Evolutionary conservation across 2,797 vertebrate species (phyloP).

Genomic region (Macrochelys suwanniensis): DNA sequence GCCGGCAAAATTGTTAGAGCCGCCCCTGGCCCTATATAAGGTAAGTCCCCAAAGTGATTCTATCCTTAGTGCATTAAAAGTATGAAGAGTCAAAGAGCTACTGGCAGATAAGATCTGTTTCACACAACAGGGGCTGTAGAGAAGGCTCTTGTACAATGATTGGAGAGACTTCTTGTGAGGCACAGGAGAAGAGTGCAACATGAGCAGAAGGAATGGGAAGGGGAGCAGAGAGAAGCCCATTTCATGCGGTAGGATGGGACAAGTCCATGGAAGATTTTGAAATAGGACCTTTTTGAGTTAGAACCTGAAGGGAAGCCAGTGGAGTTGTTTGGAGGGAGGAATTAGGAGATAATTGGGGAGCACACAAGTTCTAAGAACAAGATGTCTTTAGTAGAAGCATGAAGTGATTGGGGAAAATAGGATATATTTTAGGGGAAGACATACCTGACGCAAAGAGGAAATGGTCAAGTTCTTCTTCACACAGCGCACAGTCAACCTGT

Average conservation of each 20-base stretch:
- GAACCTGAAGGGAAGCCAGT: accelerated
- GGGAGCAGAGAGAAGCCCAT: neutral
- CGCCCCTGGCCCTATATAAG: neutral
- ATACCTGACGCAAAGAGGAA: neutral
- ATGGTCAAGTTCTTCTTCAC: neutral
- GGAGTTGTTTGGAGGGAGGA: neutral
- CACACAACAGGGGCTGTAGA: neutral
- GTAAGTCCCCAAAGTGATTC: neutral
- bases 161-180: neutral
- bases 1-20: too few relatives aligned
- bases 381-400: neutral
- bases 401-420: neutral
- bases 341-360: neutral
- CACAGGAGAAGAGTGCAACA: neutral
- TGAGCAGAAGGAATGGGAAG: neutral
- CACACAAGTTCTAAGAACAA: neutral
- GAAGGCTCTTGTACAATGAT: neutral
- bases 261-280: neutral
- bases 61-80: neutral
- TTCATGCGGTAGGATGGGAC: neutral
- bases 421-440: neutral
- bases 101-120: neutral
- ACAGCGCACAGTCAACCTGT: too few relatives aligned
- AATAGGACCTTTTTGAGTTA: neutral
- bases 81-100: neutral